Conservation (phyloP, 1,140 invertebrate species). For the Drosophila sucinea region DNA sequence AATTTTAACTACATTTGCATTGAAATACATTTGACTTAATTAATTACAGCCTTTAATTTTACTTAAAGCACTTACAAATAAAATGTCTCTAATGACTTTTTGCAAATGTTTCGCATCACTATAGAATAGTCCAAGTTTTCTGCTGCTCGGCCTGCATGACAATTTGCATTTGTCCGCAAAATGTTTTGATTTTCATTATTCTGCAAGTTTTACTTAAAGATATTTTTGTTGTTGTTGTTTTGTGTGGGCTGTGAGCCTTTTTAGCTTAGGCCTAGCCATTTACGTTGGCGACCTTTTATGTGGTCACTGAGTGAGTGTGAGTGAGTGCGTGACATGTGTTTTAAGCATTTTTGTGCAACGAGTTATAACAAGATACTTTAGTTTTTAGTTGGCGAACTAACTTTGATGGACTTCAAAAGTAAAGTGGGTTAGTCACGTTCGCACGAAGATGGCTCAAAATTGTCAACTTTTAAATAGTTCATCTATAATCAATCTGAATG, state of each 20-base stretch:
- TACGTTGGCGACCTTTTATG: conserved; percentile 45
- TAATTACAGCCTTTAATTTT: background rate
- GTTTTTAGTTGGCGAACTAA: conserved; percentile 47
- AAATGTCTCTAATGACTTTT: background rate
- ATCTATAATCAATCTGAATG: conserved; percentile 39
- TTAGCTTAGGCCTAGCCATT: conserved; percentile 35
- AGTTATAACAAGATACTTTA: conserved; percentile 43
- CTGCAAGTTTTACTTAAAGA: conserved; percentile 60
- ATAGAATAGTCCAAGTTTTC: conserved; percentile 12
- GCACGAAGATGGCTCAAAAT: conserved; percentile 20
- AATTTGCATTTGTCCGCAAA: conserved; percentile 71
- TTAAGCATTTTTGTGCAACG: conserved; percentile 40
- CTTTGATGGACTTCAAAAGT: conserved; percentile 21
- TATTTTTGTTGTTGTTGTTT: conserved; percentile 23
- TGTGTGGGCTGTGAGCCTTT: conserved; percentile 36
- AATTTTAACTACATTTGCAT: too few species aligned
- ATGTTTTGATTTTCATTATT: conserved; percentile 79
- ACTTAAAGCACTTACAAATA: background rate
- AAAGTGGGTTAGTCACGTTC: conserved; percentile 46
- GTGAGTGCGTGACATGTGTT: conserved; percentile 73
- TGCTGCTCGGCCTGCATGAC: conserved; percentile 54
- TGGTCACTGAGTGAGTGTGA: conserved; percentile 47
- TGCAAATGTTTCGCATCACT: background rate
- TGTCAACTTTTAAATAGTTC: conserved; percentile 22
- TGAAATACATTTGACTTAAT: too few species aligned